These are phyloP conservation scores for Acridotheres tristis DNA, from an alignment of 2,797 vertebrate species.

Conservation along the genomic window DNA sequence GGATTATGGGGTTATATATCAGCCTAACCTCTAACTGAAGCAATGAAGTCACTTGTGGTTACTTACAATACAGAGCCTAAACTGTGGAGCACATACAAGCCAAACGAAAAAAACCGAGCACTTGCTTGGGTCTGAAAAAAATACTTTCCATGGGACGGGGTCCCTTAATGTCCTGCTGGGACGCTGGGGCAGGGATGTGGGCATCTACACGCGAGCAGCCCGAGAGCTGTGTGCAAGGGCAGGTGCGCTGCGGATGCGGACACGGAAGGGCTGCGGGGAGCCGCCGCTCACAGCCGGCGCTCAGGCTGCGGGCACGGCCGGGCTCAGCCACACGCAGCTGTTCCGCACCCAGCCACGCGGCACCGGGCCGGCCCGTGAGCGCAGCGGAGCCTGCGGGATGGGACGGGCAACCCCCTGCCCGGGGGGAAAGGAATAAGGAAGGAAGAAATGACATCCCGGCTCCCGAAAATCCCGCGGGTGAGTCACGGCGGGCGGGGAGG, in stretches of 20 bases:
- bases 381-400: not conserved
- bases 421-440: not conserved
- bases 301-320: not conserved
- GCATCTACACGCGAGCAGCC: not conserved
- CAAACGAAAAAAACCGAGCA: accelerated
- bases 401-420: not conserved
- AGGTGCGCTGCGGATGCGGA: accelerated
- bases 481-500: not conserved
- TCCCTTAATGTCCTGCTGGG: not conserved
- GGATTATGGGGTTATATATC: not conserved
- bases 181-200: no score
- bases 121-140: not conserved
- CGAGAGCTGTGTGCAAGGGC: accelerated
- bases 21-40: not conserved
- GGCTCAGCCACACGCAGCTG: not conserved
- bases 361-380: not conserved
- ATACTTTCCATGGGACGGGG: accelerated
- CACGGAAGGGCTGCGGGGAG: accelerated
- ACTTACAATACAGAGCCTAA: not conserved
- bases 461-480: not conserved
- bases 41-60: not conserved
- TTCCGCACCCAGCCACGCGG: not conserved
- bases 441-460: not conserved
- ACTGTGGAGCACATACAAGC: not conserved
- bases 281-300: accelerated